Evolutionary conservation across 2,113 vertebrate species (phyloP).

Genomic region (Phalacrocorax carbo): DNA sequence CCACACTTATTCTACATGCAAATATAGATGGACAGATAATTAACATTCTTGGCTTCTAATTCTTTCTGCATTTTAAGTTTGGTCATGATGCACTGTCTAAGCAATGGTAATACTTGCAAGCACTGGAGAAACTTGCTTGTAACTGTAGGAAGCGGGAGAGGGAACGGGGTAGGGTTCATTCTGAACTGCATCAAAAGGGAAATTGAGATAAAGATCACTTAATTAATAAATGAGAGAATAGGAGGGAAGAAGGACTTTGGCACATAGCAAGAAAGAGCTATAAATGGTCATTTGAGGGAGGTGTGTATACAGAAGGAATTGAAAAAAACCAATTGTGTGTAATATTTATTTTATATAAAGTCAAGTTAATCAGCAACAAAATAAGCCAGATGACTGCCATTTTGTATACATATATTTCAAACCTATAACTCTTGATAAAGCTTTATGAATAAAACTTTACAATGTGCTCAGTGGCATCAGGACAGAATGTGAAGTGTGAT

Average conservation of each 20-base stretch:
- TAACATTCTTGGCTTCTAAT: not conserved
- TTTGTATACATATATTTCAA: not conserved
- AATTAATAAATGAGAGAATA: not conserved
- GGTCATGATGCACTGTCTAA: not conserved
- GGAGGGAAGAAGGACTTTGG: not conserved
- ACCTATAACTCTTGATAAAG: not conserved
- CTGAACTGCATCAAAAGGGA: not conserved
- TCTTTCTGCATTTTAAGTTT: not conserved
- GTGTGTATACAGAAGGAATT: not conserved
- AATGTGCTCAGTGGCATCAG: not conserved
- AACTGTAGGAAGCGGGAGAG: not conserved
- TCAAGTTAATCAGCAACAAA: constrained; percentile 7
- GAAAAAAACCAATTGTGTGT: not conserved
- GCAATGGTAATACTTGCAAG: not conserved
- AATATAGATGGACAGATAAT: not conserved
- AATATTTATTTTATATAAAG: not conserved
- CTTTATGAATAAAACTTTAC: not conserved
- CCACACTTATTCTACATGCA: not conserved
- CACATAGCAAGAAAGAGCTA: not conserved
- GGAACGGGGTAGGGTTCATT: not conserved
- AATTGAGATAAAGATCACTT: not conserved
- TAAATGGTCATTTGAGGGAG: not conserved
- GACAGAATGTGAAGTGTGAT: not conserved
- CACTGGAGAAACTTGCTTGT: not conserved
- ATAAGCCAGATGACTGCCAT: not conserved